These are phyloP conservation scores for Drosophila putrida DNA, from an alignment of 2,888 invertebrate species.

Conservation along the genomic window DNA sequence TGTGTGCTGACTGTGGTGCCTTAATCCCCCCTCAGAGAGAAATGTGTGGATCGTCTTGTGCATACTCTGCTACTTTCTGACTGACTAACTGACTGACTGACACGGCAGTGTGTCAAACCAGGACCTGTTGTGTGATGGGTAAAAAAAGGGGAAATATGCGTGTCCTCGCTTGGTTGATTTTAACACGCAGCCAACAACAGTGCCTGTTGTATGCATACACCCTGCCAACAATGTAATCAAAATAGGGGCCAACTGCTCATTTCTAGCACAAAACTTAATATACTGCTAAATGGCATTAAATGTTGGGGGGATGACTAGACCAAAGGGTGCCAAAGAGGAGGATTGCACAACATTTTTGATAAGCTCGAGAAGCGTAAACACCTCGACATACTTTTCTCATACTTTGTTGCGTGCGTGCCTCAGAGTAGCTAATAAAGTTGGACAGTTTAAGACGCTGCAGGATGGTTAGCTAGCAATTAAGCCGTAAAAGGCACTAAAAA, in stretches of 20 bases:
- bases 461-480: constrained; percentile 52
- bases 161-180: constrained; percentile 64
- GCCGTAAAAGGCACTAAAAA: constrained; percentile 58
- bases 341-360: constrained; percentile 64
- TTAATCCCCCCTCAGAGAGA: constrained; percentile 38
- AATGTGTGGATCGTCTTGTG: constrained; percentile 43
- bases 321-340: constrained; percentile 29
- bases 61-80: constrained; percentile 66
- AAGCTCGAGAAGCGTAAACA: constrained; percentile 73
- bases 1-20: constrained; percentile 20
- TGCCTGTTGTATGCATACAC: constrained; percentile 15
- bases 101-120: constrained; percentile 62
- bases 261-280: constrained; percentile 79
- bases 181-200: constrained; percentile 70
- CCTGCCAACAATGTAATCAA: constrained; percentile 67
- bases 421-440: constrained; percentile 66
- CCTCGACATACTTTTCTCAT: constrained; percentile 57
- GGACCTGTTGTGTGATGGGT: constrained; percentile 18
- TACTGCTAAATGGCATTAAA: constrained; percentile 81
- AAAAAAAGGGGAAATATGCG: constrained; percentile 58
- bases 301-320: constrained; percentile 22
- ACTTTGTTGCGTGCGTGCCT: constrained; percentile 63
- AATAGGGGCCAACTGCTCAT: constrained; percentile 66
- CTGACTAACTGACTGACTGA: constrained; percentile 39
- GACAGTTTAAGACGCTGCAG: constrained; percentile 51